phyloP scores from a whole-genome alignment of 1,140 invertebrate genomes.

The Leptinotarsa texana region DNA sequence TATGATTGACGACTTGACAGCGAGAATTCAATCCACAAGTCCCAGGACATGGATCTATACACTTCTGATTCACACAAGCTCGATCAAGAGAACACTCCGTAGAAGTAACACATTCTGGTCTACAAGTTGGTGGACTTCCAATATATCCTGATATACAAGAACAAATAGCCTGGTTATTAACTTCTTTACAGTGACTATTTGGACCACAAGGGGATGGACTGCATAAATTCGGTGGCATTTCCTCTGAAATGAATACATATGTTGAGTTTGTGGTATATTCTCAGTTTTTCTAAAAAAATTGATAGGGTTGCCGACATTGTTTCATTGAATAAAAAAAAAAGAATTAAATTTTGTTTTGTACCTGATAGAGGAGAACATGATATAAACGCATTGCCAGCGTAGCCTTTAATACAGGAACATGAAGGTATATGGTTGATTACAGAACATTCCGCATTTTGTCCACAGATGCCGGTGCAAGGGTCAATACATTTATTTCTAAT shows the following conservation, averaged over 20 bases:
- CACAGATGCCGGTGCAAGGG: slow-evolving; percentile 72
- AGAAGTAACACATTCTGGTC: slow-evolving; percentile 69
- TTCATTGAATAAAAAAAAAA: slow-evolving; percentile 14
- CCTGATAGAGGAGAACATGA: slow-evolving; percentile 63
- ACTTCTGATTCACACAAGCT: slow-evolving; percentile 76
- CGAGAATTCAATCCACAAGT: slow-evolving; percentile 64
- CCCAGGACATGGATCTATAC: slow-evolving; percentile 72
- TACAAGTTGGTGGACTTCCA: slow-evolving; percentile 71
- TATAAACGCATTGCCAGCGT: slow-evolving; percentile 67
- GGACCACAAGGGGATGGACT: slow-evolving; percentile 69
- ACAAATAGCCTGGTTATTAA: slow-evolving; percentile 68
- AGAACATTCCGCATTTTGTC: slow-evolving; percentile 67
- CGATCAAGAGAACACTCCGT: slow-evolving; percentile 68
- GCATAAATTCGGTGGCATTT: slow-evolving; percentile 59
- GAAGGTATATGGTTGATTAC: slow-evolving; percentile 72
- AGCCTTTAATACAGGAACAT: slow-evolving; percentile 69
- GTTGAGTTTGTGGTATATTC: too few species aligned
- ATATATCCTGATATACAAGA: slow-evolving; percentile 67
- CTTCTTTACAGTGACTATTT: slow-evolving; percentile 65
- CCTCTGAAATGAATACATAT: slow-evolving; percentile 11
- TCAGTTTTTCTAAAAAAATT: background rate
- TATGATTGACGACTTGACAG: slow-evolving; percentile 65
- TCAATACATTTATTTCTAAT: slow-evolving; percentile 70
- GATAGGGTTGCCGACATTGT: background rate
- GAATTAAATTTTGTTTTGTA: slow-evolving; percentile 35